A percentile compares a stretch with the other conserved stretches of the same genome.
These are phyloP conservation scores for Drosophila incognita DNA, from an alignment of 2,888 invertebrate species.

Conservation along the genomic window DNA sequence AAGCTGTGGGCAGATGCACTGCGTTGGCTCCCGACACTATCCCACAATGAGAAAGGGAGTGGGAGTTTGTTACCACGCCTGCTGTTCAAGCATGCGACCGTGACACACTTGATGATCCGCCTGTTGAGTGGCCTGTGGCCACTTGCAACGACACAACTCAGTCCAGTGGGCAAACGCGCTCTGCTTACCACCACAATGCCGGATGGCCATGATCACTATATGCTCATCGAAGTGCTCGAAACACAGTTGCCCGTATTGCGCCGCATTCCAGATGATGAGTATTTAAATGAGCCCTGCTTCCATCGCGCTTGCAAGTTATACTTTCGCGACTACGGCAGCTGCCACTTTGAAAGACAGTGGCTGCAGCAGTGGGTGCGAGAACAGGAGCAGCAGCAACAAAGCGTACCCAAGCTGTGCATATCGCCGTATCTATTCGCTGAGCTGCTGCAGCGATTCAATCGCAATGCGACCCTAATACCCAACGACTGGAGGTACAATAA, in stretches of 20 bases:
- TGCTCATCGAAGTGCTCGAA: slow-evolving; percentile 81
- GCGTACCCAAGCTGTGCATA: slow-evolving; percentile 75
- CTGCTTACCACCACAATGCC: slow-evolving; percentile 75
- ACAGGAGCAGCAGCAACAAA: slow-evolving; percentile 59
- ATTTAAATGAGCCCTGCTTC: slow-evolving; percentile 31
- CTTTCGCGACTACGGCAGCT: slow-evolving; percentile 34
- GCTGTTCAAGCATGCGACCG: slow-evolving; percentile 48
- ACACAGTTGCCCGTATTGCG: slow-evolving; percentile 76
- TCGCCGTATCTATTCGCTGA: slow-evolving; percentile 77
- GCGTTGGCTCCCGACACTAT: slow-evolving; percentile 29
- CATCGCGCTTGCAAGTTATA: slow-evolving; percentile 64
- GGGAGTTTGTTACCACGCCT: slow-evolving; percentile 18
- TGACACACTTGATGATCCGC: slow-evolving; percentile 63
- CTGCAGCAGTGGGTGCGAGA: slow-evolving; percentile 19
- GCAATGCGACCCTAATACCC: slow-evolving; percentile 75
- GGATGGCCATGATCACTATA: slow-evolving; percentile 66
- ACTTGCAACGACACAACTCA: slow-evolving; percentile 39
- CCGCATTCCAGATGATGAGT: slow-evolving; percentile 29
- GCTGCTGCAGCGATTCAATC: slow-evolving; percentile 65
- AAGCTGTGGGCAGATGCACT: slow-evolving; percentile 82
- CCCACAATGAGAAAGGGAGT: neutral
- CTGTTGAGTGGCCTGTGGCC: slow-evolving; percentile 65
- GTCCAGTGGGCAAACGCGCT: slow-evolving; percentile 37
- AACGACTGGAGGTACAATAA: slow-evolving; percentile 65
- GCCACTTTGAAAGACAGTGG: slow-evolving; percentile 3